Percentiles rank a stretch among this genome's conserved stretches.
phyloP scores from a whole-genome alignment of 1,140 invertebrate genomes.

The Littorina saxatilis region DNA sequence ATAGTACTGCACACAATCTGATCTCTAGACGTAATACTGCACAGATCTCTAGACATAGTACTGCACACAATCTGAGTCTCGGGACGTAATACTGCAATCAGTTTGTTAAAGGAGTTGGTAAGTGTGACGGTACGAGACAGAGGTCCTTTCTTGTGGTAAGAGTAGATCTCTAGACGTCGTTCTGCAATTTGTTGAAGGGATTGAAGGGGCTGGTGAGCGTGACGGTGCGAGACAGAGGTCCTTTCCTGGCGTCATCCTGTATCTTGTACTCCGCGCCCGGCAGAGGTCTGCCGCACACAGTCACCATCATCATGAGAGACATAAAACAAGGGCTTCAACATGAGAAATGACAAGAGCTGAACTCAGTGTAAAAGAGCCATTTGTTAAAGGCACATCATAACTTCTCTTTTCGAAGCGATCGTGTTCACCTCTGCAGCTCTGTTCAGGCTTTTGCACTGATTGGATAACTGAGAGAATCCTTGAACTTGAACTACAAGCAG shows the following conservation, averaged over 20 bases:
- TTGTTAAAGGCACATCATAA: too few species aligned
- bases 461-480: too few species aligned
- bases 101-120: too few species aligned
- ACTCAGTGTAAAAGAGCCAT: too few species aligned
- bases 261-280: not conserved
- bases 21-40: not conserved
- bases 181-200: slow-evolving; percentile 25
- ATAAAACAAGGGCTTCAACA: not conserved
- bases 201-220: slow-evolving; percentile 26
- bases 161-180: not conserved
- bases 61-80: too few species aligned
- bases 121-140: too few species aligned
- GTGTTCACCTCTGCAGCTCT: too few species aligned
- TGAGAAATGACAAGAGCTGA: not conserved
- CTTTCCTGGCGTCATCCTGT: slow-evolving; percentile 5
- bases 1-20: not conserved
- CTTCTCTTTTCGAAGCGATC: too few species aligned
- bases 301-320: too few species aligned
- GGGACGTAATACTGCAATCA: too few species aligned
- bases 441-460: too few species aligned
- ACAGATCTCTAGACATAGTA: not conserved
- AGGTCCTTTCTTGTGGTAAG: not conserved
- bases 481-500: too few species aligned
- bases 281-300: not conserved
- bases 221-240: slow-evolving; percentile 16